phyloP scores from a whole-genome alignment of 2,113 vertebrate species.

The Osmerus eperlanus region DNA sequence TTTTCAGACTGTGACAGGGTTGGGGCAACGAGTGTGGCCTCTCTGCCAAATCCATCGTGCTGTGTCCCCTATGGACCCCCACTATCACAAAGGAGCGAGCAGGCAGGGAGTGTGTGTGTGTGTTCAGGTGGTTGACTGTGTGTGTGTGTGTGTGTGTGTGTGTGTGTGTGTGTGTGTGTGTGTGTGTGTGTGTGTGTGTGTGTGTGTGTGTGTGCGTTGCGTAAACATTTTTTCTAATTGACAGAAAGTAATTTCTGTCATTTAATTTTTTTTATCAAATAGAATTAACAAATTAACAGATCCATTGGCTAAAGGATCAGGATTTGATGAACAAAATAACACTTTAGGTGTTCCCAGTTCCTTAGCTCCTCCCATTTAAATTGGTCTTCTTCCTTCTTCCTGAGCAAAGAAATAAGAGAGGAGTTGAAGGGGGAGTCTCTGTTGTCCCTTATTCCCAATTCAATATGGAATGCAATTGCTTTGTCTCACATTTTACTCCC shows the following conservation, averaged over 20 bases:
- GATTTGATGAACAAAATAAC: constrained; percentile 22
- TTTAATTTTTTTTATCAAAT: not conserved
- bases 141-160: not conserved
- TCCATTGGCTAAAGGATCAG: not conserved
- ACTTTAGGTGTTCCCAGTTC: constrained; percentile 46
- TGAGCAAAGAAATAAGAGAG: constrained; percentile 36
- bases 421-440: constrained; percentile 32
- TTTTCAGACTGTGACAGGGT: constrained; percentile 22
- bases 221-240: not conserved
- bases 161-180: not conserved
- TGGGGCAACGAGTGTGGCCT: not conserved
- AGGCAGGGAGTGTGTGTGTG: not conserved
- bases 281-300: not conserved
- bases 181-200: not conserved
- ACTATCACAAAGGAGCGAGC: not conserved
- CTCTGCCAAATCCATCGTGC: constrained; percentile 6
- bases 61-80: not conserved
- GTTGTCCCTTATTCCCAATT: constrained; percentile 77
- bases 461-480: constrained; percentile 78
- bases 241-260: not conserved
- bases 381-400: constrained; percentile 16
- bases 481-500: constrained; percentile 71
- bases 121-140: not conserved
- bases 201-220: not conserved
- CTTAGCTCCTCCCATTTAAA: constrained; percentile 30